phyloP scores from a whole-genome alignment of 2,113 vertebrate genomes.

The Zosterops japonicus region DNA sequence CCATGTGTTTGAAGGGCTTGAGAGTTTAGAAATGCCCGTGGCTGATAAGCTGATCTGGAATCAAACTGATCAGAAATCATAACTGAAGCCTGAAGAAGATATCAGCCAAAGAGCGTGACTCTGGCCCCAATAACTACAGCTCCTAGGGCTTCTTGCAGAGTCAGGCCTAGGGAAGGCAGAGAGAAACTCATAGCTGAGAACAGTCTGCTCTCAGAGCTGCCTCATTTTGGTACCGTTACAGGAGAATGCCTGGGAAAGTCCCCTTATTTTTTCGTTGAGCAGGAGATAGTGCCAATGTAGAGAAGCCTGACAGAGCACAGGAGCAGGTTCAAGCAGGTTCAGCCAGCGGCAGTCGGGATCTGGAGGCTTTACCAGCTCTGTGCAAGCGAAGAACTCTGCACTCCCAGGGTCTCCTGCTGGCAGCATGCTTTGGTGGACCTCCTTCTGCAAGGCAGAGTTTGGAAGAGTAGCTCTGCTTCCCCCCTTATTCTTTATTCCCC shows the following conservation, averaged over 20 bases:
- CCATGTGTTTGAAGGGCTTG: fast-evolving
- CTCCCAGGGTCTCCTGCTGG: neutral
- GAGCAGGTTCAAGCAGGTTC: conserved; percentile 49
- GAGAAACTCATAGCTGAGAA: fast-evolving
- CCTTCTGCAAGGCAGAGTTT: neutral
- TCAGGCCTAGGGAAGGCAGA: neutral
- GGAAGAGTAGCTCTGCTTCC: neutral
- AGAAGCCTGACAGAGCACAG: conserved; percentile 24
- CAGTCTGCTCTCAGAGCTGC: neutral
- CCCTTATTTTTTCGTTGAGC: conserved; percentile 9
- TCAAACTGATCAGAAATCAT: neutral
- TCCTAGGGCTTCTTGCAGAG: neutral
- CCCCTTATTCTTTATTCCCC: neutral
- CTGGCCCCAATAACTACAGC: neutral
- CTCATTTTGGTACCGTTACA: neutral
- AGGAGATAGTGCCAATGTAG: neutral
- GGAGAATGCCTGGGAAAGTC: conserved; percentile 51
- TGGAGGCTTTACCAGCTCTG: neutral
- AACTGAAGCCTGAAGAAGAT: neutral
- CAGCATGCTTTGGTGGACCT: neutral
- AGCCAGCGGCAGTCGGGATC: neutral
- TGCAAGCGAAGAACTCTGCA: neutral
- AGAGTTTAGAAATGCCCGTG: neutral
- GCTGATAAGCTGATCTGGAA: neutral
- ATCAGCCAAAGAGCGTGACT: neutral